Percentiles rank a stretch among this genome's conserved stretches.
These are phyloP conservation scores for Trogon surrucura DNA, from an alignment of 2,113 vertebrate species.

Conservation along the genomic window DNA sequence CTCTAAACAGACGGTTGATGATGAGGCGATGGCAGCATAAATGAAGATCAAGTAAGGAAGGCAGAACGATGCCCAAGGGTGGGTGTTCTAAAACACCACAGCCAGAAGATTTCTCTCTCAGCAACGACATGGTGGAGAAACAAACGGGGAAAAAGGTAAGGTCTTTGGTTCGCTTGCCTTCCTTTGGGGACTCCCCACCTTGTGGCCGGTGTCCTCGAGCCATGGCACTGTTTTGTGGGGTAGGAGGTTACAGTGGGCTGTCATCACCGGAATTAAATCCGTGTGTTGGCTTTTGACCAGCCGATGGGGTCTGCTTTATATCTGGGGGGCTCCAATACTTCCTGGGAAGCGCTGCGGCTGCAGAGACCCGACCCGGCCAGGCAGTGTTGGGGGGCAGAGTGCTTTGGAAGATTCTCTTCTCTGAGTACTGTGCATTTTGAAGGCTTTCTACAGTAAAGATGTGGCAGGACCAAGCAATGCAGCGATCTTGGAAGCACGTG, in stretches of 20 bases:
- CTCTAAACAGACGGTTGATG: conserved; percentile 90
- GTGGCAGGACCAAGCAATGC: neutral
- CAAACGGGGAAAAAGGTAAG: conserved; percentile 97
- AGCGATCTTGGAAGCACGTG: neutral
- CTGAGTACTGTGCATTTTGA: neutral
- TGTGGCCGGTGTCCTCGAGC: neutral
- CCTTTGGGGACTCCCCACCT: neutral
- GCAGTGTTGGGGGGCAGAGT: fast-evolving
- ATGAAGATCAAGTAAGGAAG: conserved; percentile 97
- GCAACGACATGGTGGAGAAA: conserved; percentile 99
- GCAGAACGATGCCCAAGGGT: conserved; percentile 99
- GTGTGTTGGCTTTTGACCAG: neutral
- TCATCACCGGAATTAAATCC: fast-evolving
- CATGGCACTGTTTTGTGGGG: fast-evolving
- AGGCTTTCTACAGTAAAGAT: neutral
- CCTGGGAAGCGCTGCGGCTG: fast-evolving
- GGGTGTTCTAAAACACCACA: conserved; percentile 99
- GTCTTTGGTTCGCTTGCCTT: neutral
- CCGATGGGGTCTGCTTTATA: fast-evolving
- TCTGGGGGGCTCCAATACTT: fast-evolving
- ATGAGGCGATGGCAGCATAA: conserved; percentile 95
- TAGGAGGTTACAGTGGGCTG: neutral
- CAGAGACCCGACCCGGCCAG: fast-evolving
- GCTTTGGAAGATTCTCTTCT: neutral
- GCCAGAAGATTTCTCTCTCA: conserved; percentile 95